These are phyloP conservation scores for Ptychoptera albimana DNA, from an alignment of 2,888 invertebrate genomes.

Conservation along the genomic window DNA sequence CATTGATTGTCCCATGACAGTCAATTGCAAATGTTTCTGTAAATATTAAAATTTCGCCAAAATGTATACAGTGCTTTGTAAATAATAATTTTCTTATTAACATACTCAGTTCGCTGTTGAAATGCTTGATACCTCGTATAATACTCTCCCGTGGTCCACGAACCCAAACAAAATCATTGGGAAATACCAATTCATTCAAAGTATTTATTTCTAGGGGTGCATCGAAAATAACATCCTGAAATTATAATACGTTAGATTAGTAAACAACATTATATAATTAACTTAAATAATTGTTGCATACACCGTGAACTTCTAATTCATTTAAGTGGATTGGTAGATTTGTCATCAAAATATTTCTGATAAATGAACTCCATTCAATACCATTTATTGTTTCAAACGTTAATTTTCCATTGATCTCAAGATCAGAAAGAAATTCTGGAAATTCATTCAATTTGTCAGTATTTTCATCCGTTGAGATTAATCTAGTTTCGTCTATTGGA, in stretches of 20 bases:
- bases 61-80: neutral
- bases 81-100: neutral
- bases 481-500: too few relatives aligned
- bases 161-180: conserved; percentile 33
- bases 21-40: conserved; percentile 23
- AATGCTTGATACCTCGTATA: conserved; percentile 34
- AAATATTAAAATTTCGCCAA: neutral
- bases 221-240: conserved; percentile 29
- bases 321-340: conserved; percentile 26
- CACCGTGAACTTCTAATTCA: conserved; percentile 32
- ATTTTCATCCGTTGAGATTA: neutral
- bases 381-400: conserved; percentile 31
- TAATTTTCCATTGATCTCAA: conserved; percentile 18
- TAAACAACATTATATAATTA: neutral
- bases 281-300: conserved; percentile 19
- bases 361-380: conserved; percentile 29
- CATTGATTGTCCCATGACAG: conserved; percentile 30
- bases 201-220: conserved; percentile 19
- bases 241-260: conserved; percentile 1
- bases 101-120: conserved; percentile 25
- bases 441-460: neutral
- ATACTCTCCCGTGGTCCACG: conserved; percentile 19
- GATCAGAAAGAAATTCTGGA: neutral
- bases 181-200: conserved; percentile 36
- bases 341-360: conserved; percentile 30